Evolutionary conservation across 92 coral and sea anemone genomes (phyloP), one percentile per base, ranked within the genome.

Genomic region (Parazoanthus atlanticus): DNA sequence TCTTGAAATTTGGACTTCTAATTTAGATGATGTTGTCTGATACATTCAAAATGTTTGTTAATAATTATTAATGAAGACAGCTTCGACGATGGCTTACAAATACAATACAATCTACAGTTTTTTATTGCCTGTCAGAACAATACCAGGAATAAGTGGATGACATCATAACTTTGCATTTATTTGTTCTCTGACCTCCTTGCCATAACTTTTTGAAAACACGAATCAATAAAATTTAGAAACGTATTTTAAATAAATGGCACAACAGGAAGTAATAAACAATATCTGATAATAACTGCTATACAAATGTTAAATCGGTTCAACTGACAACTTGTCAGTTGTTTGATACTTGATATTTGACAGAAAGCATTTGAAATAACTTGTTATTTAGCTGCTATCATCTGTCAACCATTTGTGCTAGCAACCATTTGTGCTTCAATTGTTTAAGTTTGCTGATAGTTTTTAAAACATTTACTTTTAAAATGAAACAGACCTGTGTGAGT

Each of bases 121-220:
- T 80, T 30, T 47, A 47, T 12, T 43, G 84, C 47, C 38, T 80
- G 30, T 80, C 84, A 49, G n/a, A 80, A 32, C 23, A 26, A 80
- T 40, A 74, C 47, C 7, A 32, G 79, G 38, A 0, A 40, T 32
- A 74, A 80, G 21, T n/a, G 32, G 21, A 49, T 49, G 67, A 49
- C 41, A 49, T 47, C 70, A 58, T 12, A 80, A 19, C 9, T 19
- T 47, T 80, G 34, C 65, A 80, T 30, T 8, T 15, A 16, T 47
- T 21, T 74, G 38, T 74, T 74, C 38, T 28, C 25, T 47, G 23
- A 32, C 33, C 52, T 70, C 0, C 16, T 69, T 54, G 46, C 6
- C 30, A 28, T 34, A 41, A 46, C 16, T 56, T 72, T 31, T 82
- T 40, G 9, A 64, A 41, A 52, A 28, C 16, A 28, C 56, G 33